Conservation (phyloP, 2,797 vertebrate genomes). For the Tragopan temminckii region DNA sequence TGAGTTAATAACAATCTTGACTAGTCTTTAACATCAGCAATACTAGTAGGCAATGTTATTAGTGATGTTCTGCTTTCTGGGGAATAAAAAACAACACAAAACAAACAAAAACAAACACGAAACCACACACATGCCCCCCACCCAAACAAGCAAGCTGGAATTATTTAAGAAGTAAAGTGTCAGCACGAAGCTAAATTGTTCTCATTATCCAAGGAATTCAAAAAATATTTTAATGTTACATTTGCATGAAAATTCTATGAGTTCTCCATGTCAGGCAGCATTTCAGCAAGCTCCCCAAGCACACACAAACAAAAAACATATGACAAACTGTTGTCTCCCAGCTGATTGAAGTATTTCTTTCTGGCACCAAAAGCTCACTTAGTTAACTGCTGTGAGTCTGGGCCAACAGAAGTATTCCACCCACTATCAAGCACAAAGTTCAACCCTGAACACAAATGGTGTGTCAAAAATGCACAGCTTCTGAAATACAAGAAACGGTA, state of each 20-base stretch:
- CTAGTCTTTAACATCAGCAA: not conserved
- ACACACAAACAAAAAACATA: conserved; percentile 76
- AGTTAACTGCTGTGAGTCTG: conserved; percentile 49
- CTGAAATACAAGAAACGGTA: conserved; percentile 8
- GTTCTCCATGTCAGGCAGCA: conserved; percentile 59
- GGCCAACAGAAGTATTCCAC: conserved; percentile 69
- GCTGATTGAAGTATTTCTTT: conserved; percentile 76
- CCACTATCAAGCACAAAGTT: conserved; percentile 72
- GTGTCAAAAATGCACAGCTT: conserved; percentile 15
- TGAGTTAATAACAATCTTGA: not conserved
- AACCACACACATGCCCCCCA: not conserved
- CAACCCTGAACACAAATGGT: conserved; percentile 50
- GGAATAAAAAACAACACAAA: not conserved
- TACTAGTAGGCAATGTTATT: not conserved
- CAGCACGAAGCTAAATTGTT: conserved; percentile 58
- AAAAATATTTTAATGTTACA: conserved; percentile 56
- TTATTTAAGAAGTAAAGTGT: conserved; percentile 65
- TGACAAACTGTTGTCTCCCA: conserved; percentile 71
- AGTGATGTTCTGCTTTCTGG: not conserved
- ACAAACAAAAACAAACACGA: not conserved
- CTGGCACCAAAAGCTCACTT: conserved; percentile 71
- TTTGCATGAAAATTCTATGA: conserved; percentile 64
- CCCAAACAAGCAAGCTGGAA: conserved; percentile 40
- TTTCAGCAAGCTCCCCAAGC: conserved; percentile 66
- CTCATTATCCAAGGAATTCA: conserved; percentile 60